A percentile compares a stretch with the other conserved stretches of the same genome.
Evolutionary conservation across 23 tunicate genomes (phyloP).

Genomic region (Pegea sp.): DNA sequence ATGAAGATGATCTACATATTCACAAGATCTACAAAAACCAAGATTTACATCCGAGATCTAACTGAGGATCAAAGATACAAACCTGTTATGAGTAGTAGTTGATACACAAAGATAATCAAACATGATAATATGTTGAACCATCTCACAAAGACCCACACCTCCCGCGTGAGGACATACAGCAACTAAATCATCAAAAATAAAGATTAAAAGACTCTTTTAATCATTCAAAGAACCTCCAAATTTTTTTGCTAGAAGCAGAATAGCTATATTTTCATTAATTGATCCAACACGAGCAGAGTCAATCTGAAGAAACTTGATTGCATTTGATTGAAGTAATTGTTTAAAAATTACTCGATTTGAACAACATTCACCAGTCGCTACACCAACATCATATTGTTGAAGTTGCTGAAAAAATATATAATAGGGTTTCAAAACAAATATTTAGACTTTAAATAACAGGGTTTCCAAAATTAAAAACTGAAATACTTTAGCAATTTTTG

Average conservation of each 20-base stretch:
- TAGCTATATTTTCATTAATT: conserved; percentile 85
- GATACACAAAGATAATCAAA: conserved; percentile 87
- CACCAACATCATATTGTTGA: conserved; percentile 63
- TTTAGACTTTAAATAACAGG: neutral
- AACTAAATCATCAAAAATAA: conserved; percentile 22
- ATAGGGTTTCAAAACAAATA: neutral
- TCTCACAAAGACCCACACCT: conserved; percentile 95
- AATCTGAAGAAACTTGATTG: conserved; percentile 58
- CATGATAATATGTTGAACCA: conserved; percentile 98
- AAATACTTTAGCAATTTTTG: conserved; percentile 57
- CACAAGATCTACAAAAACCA: conserved; percentile 42
- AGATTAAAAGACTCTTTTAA: neutral
- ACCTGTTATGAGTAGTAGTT: conserved; percentile 75
- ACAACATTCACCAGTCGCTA: conserved; percentile 96
- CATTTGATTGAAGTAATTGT: conserved; percentile 44
- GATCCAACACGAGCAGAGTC: conserved; percentile 97
- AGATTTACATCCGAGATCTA: neutral
- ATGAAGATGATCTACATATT: conserved; percentile 90
- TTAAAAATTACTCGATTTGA: conserved; percentile 96
- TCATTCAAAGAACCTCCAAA: conserved; percentile 36
- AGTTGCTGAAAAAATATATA: conserved; percentile 27
- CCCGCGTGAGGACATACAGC: conserved; percentile 99
- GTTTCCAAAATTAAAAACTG: neutral
- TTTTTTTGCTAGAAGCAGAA: conserved; percentile 86
- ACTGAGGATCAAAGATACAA: neutral